Conservation (phyloP, 2,888 invertebrate species). For the Apocheima hispidaria region DNA sequence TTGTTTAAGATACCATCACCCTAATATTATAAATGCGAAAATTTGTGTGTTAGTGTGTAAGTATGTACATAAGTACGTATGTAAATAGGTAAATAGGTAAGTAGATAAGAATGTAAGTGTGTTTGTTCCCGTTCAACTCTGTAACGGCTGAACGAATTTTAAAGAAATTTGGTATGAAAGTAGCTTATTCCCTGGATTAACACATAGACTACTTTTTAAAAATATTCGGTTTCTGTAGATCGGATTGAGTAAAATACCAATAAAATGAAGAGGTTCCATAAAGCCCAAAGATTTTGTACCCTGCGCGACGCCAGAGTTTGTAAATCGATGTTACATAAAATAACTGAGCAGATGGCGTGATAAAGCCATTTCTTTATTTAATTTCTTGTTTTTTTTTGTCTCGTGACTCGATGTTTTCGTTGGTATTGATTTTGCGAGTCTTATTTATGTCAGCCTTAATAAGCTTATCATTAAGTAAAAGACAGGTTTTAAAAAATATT, state of each 20-base stretch:
- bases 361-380: constrained; percentile 23
- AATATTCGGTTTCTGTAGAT: too few relatives aligned
- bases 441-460: not conserved
- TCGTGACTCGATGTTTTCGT: constrained; percentile 7
- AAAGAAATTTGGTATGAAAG: too few relatives aligned
- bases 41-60: too few relatives aligned
- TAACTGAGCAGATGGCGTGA: constrained; percentile 25
- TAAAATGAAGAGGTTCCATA: too few relatives aligned
- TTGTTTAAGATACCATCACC: constrained; percentile 15
- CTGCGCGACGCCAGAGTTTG: not conserved
- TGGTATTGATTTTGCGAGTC: constrained; percentile 9
- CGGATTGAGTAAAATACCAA: too few relatives aligned
- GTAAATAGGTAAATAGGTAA: too few relatives aligned
- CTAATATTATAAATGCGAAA: not conserved
- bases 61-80: too few relatives aligned
- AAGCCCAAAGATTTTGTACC: not conserved
- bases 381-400: constrained; percentile 9
- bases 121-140: too few relatives aligned
- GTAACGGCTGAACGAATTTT: too few relatives aligned
- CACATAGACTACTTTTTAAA: too few relatives aligned
- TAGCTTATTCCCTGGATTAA: too few relatives aligned
- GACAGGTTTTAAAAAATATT: not conserved
- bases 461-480: not conserved
- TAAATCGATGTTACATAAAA: constrained; percentile 22
- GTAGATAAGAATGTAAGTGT: too few relatives aligned